These are phyloP conservation scores for Mechanitis mazaeus DNA, from an alignment of 2,888 invertebrate genomes.

Conservation along the genomic window DNA sequence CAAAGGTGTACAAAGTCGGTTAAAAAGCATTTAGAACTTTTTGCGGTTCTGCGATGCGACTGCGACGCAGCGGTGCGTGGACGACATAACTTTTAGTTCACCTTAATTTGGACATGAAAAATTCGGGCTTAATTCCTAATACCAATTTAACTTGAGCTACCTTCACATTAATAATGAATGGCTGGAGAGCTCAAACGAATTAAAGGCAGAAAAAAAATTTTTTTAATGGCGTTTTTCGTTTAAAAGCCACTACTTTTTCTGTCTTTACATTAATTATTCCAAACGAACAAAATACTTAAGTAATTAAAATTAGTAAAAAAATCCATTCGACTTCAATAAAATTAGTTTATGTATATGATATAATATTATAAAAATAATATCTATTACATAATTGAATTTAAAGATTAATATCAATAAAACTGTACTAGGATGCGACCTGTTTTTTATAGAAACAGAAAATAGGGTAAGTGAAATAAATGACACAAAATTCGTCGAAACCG, in stretches of 20 bases:
- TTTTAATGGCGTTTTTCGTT: no score
- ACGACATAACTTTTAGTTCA: conserved; percentile 21
- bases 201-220: no score
- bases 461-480: conserved; percentile 6
- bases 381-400: not conserved
- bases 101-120: conserved; percentile 6
- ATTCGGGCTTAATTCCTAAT: conserved; percentile 5
- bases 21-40: conserved; percentile 11
- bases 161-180: not conserved
- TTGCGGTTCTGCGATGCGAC: conserved; percentile 16
- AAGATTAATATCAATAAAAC: conserved; percentile 1
- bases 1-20: conserved; percentile 6
- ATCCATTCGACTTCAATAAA: no score
- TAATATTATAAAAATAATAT: no score
- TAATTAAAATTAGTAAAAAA: no score
- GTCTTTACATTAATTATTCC: no score
- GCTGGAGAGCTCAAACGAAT: not conserved
- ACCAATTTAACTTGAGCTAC: not conserved
- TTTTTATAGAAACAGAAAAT: conserved; percentile 4
- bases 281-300: no score
- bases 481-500: not conserved
- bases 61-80: conserved; percentile 18
- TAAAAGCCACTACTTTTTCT: no score
- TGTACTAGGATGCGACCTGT: not conserved
- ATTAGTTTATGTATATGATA: no score